phyloP scores from a whole-genome alignment of 2,797 vertebrate genomes.

The Mormyrus proboscirostris region DNA sequence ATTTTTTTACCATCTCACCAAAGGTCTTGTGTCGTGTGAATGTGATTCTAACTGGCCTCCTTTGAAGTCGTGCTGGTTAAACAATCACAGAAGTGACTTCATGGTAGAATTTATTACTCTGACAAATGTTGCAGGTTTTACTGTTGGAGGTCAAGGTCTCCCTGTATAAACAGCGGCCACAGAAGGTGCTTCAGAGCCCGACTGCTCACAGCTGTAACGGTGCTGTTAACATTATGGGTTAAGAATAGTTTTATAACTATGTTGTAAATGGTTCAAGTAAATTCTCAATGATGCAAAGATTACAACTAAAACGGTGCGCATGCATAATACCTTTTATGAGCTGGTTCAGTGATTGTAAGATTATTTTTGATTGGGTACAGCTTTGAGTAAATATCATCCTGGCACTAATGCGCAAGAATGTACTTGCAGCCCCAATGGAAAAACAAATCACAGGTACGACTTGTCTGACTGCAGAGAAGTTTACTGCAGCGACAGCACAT shows the following conservation, averaged over 20 bases:
- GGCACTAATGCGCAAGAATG: neutral
- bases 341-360: neutral
- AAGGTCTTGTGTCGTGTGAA: neutral
- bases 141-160: conserved; percentile 42
- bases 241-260: neutral
- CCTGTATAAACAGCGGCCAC: neutral
- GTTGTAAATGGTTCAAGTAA: neutral
- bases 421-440: neutral
- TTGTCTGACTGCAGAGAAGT: neutral
- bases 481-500: neutral
- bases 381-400: neutral
- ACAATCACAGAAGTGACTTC: conserved; percentile 47
- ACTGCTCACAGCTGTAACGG: neutral
- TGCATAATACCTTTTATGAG: neutral
- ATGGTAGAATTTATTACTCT: conserved; percentile 38
- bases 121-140: conserved; percentile 29
- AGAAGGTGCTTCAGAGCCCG: neutral
- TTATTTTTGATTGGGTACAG: neutral
- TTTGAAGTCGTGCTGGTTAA: conserved; percentile 24
- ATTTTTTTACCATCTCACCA: neutral
- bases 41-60: neutral
- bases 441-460: neutral
- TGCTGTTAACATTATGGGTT: neutral
- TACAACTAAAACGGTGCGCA: neutral
- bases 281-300: neutral